These are phyloP conservation scores for Melanerpes formicivorus DNA, from an alignment of 2,113 vertebrate species.

Conservation along the genomic window DNA sequence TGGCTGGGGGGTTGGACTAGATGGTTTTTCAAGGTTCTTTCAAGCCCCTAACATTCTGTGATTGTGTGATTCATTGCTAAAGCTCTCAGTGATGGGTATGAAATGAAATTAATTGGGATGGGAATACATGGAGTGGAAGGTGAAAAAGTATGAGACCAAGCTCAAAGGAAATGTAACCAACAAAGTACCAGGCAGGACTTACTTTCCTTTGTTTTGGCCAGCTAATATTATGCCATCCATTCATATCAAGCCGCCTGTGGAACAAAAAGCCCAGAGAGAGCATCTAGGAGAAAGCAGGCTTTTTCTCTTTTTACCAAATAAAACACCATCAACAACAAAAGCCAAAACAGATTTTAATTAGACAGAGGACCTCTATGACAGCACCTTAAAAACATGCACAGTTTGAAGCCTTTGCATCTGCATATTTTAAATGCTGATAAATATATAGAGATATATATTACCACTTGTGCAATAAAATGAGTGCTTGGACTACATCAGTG, in stretches of 20 bases:
- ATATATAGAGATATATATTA: too few species aligned
- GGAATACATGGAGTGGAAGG: rapidly evolving
- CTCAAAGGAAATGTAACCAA: neutral
- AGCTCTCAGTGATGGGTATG: neutral
- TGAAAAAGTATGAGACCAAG: neutral
- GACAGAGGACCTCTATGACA: neutral
- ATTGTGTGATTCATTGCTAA: neutral
- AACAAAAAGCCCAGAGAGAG: neutral
- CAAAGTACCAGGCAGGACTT: neutral
- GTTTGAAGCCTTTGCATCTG: neutral
- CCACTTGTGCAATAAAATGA: neutral
- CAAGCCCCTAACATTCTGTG: too few species aligned
- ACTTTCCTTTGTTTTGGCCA: neutral
- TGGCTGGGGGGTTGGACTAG: too few species aligned
- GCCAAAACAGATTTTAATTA: neutral
- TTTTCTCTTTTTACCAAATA: neutral
- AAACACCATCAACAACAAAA: neutral
- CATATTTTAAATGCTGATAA: neutral
- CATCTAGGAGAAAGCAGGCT: neutral
- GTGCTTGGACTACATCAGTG: neutral
- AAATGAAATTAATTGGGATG: neutral
- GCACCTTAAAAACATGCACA: neutral
- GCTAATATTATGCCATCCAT: neutral
- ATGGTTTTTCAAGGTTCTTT: too few species aligned
- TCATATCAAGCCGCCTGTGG: neutral